Conservation (phyloP, 2,888 invertebrate genomes). For the Acleris emargana region DNA sequence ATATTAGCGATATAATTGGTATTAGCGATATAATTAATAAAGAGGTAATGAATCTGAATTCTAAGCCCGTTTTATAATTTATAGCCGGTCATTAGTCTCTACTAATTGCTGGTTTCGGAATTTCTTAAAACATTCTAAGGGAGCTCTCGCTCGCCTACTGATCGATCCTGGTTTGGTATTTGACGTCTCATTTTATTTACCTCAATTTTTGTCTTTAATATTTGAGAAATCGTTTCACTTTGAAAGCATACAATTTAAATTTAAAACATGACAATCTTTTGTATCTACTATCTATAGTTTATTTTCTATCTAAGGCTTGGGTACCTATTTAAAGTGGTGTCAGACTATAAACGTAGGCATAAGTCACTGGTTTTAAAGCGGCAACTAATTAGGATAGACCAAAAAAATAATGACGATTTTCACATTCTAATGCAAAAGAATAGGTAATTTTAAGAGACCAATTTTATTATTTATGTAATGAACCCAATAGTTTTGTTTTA, state of each 20-base stretch:
- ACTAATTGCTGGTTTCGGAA: conserved; percentile 63
- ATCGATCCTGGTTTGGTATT: conserved; percentile 36
- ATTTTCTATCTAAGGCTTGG: no score
- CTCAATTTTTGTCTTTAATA: not conserved
- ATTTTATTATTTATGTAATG: no score
- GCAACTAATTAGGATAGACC: no score
- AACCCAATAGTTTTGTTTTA: no score
- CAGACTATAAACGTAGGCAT: no score
- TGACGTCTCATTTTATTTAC: conserved; percentile 19
- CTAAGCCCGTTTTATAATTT: conserved; percentile 55
- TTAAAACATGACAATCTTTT: no score
- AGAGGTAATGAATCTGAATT: conserved; percentile 58
- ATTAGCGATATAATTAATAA: conserved; percentile 41
- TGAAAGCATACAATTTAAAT: not conserved
- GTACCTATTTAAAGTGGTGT: no score
- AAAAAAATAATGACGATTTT: no score
- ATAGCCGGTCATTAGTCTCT: conserved; percentile 59
- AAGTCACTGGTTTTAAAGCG: no score
- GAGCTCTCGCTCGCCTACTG: conserved; percentile 41
- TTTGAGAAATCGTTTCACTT: not conserved
- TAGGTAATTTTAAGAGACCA: no score
- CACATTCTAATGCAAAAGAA: no score
- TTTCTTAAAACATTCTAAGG: conserved; percentile 50
- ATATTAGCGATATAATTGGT: conserved; percentile 40
- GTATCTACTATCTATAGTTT: no score